Percentiles rank a stretch among this genome's conserved stretches.
These are phyloP conservation scores for Xestoiulus laeticollis DNA, from an alignment of 2,888 invertebrate species.

Conservation along the genomic window DNA sequence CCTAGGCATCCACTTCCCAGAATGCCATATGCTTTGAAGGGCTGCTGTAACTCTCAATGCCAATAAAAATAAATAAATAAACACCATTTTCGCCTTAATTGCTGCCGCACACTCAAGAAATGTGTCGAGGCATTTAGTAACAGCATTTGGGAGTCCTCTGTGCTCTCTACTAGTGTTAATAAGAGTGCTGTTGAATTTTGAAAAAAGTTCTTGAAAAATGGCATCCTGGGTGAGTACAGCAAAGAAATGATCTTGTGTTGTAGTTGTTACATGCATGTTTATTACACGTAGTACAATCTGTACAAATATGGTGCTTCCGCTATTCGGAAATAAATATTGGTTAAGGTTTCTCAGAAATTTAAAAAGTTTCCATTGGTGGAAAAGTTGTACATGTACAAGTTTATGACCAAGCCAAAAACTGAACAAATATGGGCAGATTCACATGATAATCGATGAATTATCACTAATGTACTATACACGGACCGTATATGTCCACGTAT, in stretches of 20 bases:
- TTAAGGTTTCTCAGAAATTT: too few relatives aligned
- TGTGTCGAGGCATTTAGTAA: background rate
- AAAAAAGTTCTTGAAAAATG: background rate
- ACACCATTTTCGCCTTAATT: slow-evolving; percentile 1
- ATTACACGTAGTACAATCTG: too few relatives aligned
- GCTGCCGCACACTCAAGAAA: background rate
- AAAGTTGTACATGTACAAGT: too few relatives aligned
- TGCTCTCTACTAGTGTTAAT: background rate
- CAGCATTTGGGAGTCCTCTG: background rate
- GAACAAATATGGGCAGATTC: too few relatives aligned
- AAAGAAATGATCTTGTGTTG: background rate
- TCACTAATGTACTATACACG: too few relatives aligned
- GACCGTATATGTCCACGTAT: too few relatives aligned
- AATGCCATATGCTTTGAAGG: background rate
- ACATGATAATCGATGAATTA: too few relatives aligned
- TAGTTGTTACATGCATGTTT: background rate
- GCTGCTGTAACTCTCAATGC: background rate
- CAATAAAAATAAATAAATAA: slow-evolving; percentile 1
- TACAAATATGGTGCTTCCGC: too few relatives aligned
- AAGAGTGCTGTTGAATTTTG: background rate
- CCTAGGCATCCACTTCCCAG: background rate
- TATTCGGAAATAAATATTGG: too few relatives aligned
- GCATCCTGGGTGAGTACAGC: background rate
- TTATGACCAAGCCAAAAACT: too few relatives aligned
- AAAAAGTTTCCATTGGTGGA: too few relatives aligned